phyloP scores from a whole-genome alignment of 2,113 vertebrate genomes.

The Felis catus region F.catus_Fca126_mat1.0 CM031418.1:42013001-42013500 shows the following conservation, averaged over 20 bases:
- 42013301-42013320: not conserved
- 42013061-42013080: not conserved
- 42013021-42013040: constrained; percentile 91
- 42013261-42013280: constrained; percentile 99
- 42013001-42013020: constrained; percentile 88
- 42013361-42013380: not conserved
- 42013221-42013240: constrained; percentile 98
- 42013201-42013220: constrained; percentile 97
- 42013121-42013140: not conserved
- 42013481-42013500: not conserved
- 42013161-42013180: constrained; percentile 95
- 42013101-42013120: not conserved
- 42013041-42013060: not conserved
- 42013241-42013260: constrained; percentile 99
- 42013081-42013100: not conserved
- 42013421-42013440: not conserved
- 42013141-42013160: constrained; percentile 84
- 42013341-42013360: not conserved
- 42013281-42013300: constrained; percentile 88
- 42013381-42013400: not conserved
- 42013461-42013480: not conserved
- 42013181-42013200: constrained; percentile 98
- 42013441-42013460: not conserved
- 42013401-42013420: accelerated
- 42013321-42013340: not conserved